These are phyloP conservation scores for Sebastes jordani DNA, from an alignment of 2,797 vertebrate species.

Conservation along the genomic window DNA sequence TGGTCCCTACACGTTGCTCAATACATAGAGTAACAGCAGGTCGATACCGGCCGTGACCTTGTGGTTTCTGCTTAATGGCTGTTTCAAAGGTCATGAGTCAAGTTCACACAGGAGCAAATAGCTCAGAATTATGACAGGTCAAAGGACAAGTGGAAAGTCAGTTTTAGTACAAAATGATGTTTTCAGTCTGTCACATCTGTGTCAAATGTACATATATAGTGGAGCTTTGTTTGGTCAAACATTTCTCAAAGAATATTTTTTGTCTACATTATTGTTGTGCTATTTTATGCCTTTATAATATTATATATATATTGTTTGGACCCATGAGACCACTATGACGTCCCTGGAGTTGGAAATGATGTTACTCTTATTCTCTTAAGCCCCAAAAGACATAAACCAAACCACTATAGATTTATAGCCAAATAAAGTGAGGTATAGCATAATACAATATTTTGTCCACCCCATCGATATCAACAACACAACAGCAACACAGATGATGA, in stretches of 20 bases:
- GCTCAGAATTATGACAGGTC: neutral
- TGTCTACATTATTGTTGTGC: neutral
- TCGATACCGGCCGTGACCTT: conserved; percentile 25
- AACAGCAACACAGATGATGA: neutral
- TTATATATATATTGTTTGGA: neutral
- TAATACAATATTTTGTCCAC: neutral
- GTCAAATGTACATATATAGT: neutral
- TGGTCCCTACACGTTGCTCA: conserved; percentile 40
- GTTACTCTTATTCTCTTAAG: neutral
- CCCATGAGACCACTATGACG: neutral
- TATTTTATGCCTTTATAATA: neutral
- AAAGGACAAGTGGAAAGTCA: conserved; percentile 3
- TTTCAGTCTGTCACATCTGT: neutral
- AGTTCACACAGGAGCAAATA: conserved; percentile 11
- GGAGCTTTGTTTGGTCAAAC: neutral
- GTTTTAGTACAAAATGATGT: neutral
- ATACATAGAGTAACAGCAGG: conserved; percentile 1
- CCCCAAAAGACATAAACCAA: neutral
- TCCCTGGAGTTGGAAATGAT: neutral
- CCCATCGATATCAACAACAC: neutral
- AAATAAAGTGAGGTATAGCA: neutral
- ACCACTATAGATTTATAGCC: neutral
- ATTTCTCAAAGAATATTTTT: neutral
- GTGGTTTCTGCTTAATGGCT: conserved; percentile 2
- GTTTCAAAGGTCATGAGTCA: conserved; percentile 36